Percentiles rank a stretch among this genome's conserved stretches.
Evolutionary conservation across 2,888 invertebrate genomes (phyloP).

Genomic region (Acleris emargana): DNA sequence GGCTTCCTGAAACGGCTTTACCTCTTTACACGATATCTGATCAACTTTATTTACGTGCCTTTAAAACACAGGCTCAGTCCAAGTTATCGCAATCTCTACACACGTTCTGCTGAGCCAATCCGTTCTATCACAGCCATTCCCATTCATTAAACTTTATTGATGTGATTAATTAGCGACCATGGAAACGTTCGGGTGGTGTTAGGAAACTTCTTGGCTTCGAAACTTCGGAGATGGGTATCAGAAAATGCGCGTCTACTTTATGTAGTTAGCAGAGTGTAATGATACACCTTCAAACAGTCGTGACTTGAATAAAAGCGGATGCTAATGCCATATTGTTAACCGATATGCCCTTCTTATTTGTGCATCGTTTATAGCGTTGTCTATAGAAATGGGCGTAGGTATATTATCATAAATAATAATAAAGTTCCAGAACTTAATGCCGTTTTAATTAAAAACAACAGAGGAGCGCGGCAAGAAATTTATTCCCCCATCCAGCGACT

Average conservation of each 20-base stretch:
- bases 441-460: slow-evolving; percentile 78
- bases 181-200: slow-evolving; percentile 12
- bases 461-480: slow-evolving; percentile 65
- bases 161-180: slow-evolving; percentile 25
- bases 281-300: slow-evolving; percentile 21
- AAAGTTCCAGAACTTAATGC: slow-evolving; percentile 63
- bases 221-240: slow-evolving; percentile 27
- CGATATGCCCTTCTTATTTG: slow-evolving; percentile 19
- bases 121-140: neutral
- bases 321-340: slow-evolving; percentile 16
- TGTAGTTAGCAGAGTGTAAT: slow-evolving; percentile 17
- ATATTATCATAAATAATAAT: slow-evolving; percentile 48
- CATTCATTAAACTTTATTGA: slow-evolving; percentile 21
- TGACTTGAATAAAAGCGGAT: slow-evolving; percentile 30
- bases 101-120: neutral
- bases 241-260: slow-evolving; percentile 25
- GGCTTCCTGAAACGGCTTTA: slow-evolving; percentile 68
- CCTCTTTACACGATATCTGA: slow-evolving; percentile 55
- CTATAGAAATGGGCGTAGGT: slow-evolving; percentile 28
- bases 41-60: slow-evolving; percentile 36
- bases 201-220: slow-evolving; percentile 23
- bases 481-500: slow-evolving; percentile 71
- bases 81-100: neutral
- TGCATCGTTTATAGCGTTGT: slow-evolving; percentile 11
- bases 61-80: slow-evolving; percentile 4